Evolutionary conservation across 2,888 invertebrate genomes (phyloP).

Genomic region (Papilio gigon): DNA sequence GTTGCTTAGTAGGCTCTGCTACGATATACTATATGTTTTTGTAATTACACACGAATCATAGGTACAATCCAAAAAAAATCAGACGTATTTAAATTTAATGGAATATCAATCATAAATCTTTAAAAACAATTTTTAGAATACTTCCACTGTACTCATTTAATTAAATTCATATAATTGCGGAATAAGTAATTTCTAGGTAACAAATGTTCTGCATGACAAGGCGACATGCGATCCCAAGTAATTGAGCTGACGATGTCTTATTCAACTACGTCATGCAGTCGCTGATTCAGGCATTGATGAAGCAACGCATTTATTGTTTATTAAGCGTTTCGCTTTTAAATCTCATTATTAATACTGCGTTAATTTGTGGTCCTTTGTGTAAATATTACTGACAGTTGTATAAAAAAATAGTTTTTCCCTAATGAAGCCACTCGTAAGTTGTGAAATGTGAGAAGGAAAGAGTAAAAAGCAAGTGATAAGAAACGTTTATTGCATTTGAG

Average conservation of each 20-base stretch:
- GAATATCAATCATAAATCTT: background rate
- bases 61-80: background rate
- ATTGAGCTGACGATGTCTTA: slow-evolving; percentile 1
- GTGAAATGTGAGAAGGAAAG: background rate
- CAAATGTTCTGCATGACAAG: slow-evolving; percentile 18
- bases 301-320: slow-evolving; percentile 18
- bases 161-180: background rate
- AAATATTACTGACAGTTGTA: background rate
- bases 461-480: background rate
- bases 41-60: too few relatives aligned
- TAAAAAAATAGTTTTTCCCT: background rate
- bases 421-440: background rate
- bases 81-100: background rate
- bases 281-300: slow-evolving; percentile 3
- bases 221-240: slow-evolving; percentile 17
- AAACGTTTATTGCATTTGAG: background rate
- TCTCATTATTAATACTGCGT: background rate
- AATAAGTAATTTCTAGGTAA: slow-evolving; percentile 9
- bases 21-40: too few relatives aligned
- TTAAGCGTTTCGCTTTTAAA: background rate
- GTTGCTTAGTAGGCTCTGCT: too few relatives aligned
- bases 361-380: background rate
- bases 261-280: slow-evolving; percentile 8
- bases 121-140: background rate
- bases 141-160: background rate